Evolutionary conservation across 2,797 vertebrate species (phyloP), one percentile per base, ranked within the genome.

Genomic region (Centropyge bicolor): DNA sequence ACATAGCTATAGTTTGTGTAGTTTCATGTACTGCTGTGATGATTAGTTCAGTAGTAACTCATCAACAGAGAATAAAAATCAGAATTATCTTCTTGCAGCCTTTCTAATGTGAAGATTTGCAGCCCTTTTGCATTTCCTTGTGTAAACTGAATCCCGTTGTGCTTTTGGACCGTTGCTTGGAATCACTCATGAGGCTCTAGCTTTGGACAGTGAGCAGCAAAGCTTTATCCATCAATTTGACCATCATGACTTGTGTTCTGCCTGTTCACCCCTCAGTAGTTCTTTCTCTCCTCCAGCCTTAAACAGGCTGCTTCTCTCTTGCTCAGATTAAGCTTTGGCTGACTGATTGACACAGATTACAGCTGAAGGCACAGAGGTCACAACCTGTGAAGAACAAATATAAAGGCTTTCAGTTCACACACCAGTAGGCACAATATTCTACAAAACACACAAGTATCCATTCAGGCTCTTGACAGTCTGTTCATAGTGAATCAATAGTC

Each of bases 291-390:
- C 74, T 57, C 65, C 69, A 56, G 81, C 77, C 74, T 64, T 61
- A 43, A 89, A 78, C 82, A 76, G 60, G 68, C 86, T 72, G 67
- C 76, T 75, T 79, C 82, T 87, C 67, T 70, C 79, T 82, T 46
- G 64, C 71, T 81, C 88, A 90, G 92, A 93, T 93, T 94, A 93
- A 91, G 86, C 72, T 82, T 55, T 27, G 70, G 77, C 86, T 93
- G 91, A 93, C 89, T 93, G 91, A 92, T 92, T 91, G 93, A 92
- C 91, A 90, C 89, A 90, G 90, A 88, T 91, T 85, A 90, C 72
- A 83, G 57, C 48, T 78, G 81, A 91, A 90, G 90, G 82, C 85
- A 77, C 85, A 86, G 85, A 91, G 84, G 92, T 91, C 88, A 83
- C 69, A 80, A 76, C 85, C 84, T 90, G 76, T 67, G 66, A 76